phyloP scores from a whole-genome alignment of 2,888 invertebrate species.

The Amphimallon solstitiale region DNA sequence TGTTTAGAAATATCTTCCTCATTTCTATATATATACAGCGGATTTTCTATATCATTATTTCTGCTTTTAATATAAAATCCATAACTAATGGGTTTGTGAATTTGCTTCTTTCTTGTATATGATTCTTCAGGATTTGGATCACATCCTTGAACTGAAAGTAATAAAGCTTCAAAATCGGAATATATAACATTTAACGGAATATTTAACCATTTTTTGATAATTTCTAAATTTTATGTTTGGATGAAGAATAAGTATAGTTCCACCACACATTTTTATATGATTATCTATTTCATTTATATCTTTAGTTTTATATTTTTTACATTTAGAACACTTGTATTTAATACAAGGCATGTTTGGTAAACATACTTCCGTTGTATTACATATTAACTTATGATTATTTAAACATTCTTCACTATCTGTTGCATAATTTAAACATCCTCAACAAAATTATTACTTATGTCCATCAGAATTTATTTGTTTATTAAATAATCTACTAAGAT shows the following conservation, averaged over 20 bases:
- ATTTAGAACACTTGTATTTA: slow-evolving; percentile 12
- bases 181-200: slow-evolving; percentile 39
- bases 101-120: slow-evolving; percentile 28
- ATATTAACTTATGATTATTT: slow-evolving; percentile 8
- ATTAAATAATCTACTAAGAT: no score
- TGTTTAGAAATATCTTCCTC: neutral
- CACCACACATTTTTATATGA: neutral
- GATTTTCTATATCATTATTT: slow-evolving; percentile 30
- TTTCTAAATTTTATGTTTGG: slow-evolving; percentile 25
- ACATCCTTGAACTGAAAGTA: slow-evolving; percentile 18
- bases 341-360: slow-evolving; percentile 1
- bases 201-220: slow-evolving; percentile 37
- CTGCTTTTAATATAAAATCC: slow-evolving; percentile 40
- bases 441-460: no score
- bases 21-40: slow-evolving; percentile 2
- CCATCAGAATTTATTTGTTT: no score
- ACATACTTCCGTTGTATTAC: neutral
- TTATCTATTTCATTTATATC: slow-evolving; percentile 11
- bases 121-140: slow-evolving; percentile 8
- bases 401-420: neutral
- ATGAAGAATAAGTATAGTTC: neutral
- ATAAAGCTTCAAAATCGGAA: slow-evolving; percentile 41
- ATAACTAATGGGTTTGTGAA: no score
- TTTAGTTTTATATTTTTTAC: slow-evolving; percentile 7
- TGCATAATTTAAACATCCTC: no score